phyloP scores from a whole-genome alignment of 2,797 vertebrate species.

The Fistularia commersonii region DNA sequence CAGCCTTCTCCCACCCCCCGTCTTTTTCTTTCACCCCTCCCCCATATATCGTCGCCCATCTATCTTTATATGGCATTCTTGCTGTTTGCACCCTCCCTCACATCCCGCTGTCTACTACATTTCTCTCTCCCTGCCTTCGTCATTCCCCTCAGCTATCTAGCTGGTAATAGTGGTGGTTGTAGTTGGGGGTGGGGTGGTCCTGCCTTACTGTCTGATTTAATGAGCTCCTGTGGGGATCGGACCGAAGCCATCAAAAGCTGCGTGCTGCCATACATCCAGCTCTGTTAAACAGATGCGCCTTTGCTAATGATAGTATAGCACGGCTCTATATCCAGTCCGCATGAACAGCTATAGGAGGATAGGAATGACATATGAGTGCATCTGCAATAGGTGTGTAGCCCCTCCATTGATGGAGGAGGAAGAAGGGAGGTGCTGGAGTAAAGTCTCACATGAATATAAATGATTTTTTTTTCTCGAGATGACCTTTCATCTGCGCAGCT shows the following conservation, averaged over 20 bases:
- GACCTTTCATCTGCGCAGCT: conserved; percentile 36
- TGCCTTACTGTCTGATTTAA: conserved; percentile 70
- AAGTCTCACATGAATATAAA: conserved; percentile 27
- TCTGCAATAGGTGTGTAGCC: conserved; percentile 17
- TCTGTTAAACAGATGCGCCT: conserved; percentile 57
- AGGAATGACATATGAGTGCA: conserved; percentile 12
- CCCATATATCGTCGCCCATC: conserved; percentile 37
- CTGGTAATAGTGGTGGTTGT: conserved; percentile 28
- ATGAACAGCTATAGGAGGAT: conserved; percentile 22
- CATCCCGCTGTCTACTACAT: conserved; percentile 19
- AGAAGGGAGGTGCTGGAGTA: background rate
- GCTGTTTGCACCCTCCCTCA: conserved; percentile 19
- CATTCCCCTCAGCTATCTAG: conserved; percentile 25
- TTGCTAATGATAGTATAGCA: conserved; percentile 47
- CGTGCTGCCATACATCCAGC: conserved; percentile 31
- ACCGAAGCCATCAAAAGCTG: conserved; percentile 58
- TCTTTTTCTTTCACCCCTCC: conserved; percentile 14
- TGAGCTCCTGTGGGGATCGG: conserved; percentile 74
- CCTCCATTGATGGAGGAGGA: conserved; percentile 8
- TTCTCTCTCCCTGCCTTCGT: conserved; percentile 14
- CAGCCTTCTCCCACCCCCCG: conserved; percentile 5
- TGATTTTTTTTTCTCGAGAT: conserved; percentile 18
- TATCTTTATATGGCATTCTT: conserved; percentile 38
- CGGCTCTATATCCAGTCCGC: conserved; percentile 24
- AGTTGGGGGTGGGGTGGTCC: conserved; percentile 54